phyloP scores from a whole-genome alignment of 2,797 vertebrate species.

The Thalassophryne amazonica region DNA sequence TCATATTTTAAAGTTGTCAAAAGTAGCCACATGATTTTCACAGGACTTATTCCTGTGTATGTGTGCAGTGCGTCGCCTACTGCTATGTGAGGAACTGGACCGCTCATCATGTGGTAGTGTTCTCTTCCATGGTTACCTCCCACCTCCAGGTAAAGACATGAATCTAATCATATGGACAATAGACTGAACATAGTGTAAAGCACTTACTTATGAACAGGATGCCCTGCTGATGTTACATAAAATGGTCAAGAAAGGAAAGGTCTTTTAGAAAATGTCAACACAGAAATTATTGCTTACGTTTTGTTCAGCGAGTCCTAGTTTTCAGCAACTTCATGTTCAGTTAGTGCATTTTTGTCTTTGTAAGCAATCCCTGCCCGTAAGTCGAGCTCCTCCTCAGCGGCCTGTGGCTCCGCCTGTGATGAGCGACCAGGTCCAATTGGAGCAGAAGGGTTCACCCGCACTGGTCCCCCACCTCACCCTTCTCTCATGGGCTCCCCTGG shows the following conservation, averaged over 20 bases:
- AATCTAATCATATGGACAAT: not conserved
- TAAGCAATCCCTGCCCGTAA: constrained; percentile 91
- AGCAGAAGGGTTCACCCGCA: constrained; percentile 77
- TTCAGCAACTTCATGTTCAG: not conserved
- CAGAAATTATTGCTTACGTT: no score
- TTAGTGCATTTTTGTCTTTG: not conserved
- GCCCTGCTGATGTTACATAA: not conserved
- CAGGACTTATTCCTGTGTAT: constrained; percentile 3
- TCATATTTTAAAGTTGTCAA: not conserved
- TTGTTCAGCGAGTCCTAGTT: no score
- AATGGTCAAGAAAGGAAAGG: not conserved
- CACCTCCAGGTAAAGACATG: constrained; percentile 87
- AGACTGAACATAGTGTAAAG: not conserved
- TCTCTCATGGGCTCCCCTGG: constrained; percentile 73
- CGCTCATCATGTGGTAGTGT: constrained; percentile 97
- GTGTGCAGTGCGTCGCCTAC: constrained; percentile 85
- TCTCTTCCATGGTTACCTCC: constrained; percentile 96
- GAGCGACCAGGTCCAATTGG: constrained; percentile 73
- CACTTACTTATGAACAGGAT: not conserved
- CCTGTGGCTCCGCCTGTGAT: constrained; percentile 64
- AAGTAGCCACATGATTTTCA: not conserved
- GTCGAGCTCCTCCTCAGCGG: constrained; percentile 65
- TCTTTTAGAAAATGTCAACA: no score
- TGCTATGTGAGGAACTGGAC: constrained; percentile 96
- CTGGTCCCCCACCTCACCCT: constrained; percentile 71